Base-by-base conservation (phyloP, 1,140 invertebrate genomes). In the Anastrepha ludens region DNA sequence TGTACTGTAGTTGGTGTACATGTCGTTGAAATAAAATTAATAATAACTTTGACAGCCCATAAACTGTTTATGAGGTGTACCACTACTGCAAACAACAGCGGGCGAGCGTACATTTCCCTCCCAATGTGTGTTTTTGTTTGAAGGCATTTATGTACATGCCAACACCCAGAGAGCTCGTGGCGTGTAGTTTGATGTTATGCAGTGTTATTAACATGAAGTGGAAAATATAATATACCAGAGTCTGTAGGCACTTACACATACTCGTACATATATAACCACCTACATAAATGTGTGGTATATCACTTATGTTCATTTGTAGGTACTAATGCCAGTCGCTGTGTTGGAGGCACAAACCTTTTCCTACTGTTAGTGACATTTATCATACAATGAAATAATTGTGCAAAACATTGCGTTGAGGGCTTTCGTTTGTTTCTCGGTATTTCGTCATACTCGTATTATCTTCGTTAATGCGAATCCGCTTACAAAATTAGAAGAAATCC, bases 1-100 rank as follows among this genome's bases (percentile, higher is more conserved):
- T 47, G 17, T 2, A 39, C 41, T 0, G 41, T 2, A 41, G 39
- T 44, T 74, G 39, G 41, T 47, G 41, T 47, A 13, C 15, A 44
- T 17, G 67, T 74, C 41, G 13, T 74, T 44, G 41, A 74, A 74
- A 74, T 74, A 15, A 74, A 74, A 74, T 74, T 74, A 44, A 74
- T 41, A 74, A 74, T 74, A 74, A 74, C 41, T 44, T 47, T 74
- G 67, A 74, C 67, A 74, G 39, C 13, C 67, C 67, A 74, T 74
- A 74, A 74, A 74, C 39, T 74, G 67, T 74, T 74, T 74, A 74
- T 74, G 67, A 74, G 67, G 67, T 74, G 67, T 74, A 74, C 67
- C 67, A 47, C 67, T 41, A 74, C 67, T 44, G 17, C 67, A 74
- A 74, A 41, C 67, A 74, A 47, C 41, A 74, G 17, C 67, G 15